phyloP scores from a whole-genome alignment of 2,888 invertebrate species.

The Stenchaetothrips biformis region DNA sequence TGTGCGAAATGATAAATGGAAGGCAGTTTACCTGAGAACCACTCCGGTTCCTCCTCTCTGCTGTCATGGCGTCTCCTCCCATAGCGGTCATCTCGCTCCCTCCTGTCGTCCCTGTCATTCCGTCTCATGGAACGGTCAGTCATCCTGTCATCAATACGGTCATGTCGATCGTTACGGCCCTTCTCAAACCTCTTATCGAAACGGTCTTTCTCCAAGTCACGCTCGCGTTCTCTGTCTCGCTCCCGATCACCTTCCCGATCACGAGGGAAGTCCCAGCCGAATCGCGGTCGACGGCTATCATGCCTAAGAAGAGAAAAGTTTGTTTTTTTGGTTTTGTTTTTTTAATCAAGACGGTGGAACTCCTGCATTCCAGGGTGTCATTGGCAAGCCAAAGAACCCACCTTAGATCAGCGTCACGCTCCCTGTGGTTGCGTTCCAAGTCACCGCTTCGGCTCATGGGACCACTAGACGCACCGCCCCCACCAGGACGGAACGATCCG shows the following conservation, averaged over 20 bases:
- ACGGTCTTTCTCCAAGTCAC: constrained; percentile 33
- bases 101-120: constrained; percentile 35
- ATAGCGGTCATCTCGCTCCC: constrained; percentile 43
- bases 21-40: constrained; percentile 53
- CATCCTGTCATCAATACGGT: constrained; percentile 41
- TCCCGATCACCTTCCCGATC: constrained; percentile 39
- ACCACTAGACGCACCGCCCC: background rate
- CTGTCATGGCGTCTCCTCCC: constrained; percentile 27
- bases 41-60: constrained; percentile 77
- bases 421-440: background rate
- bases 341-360: background rate
- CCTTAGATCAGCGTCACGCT: constrained; percentile 1
- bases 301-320: background rate
- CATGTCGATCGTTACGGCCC: constrained; percentile 38
- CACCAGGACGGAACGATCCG: background rate
- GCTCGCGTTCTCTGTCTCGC: constrained; percentile 43
- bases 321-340: too few relatives aligned
- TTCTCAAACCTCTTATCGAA: constrained; percentile 26
- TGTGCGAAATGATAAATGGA: background rate
- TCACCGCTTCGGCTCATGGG: background rate
- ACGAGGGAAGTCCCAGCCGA: constrained; percentile 52
- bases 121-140: constrained; percentile 9
- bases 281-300: constrained; percentile 49
- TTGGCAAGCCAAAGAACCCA: constrained; percentile 13
- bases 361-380: background rate